phyloP scores from a whole-genome alignment of 2,113 vertebrate species.

The Pleuronectes platessa region DNA sequence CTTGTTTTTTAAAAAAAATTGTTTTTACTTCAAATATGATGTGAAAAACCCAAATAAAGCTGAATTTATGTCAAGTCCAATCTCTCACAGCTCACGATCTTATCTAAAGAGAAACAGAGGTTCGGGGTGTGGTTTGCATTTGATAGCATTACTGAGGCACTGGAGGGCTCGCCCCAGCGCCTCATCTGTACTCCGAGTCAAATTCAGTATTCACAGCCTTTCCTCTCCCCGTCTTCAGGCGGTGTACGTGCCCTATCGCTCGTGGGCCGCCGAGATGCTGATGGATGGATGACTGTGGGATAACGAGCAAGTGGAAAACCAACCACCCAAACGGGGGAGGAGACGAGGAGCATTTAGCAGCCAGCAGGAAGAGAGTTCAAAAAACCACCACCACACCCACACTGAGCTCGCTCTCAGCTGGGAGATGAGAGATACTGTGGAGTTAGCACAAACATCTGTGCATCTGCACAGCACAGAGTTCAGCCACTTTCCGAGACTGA shows the following conservation, averaged over 20 bases:
- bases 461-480: conserved; percentile 22
- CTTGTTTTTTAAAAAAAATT: conserved; percentile 23
- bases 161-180: conserved; percentile 48
- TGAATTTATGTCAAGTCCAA: conserved; percentile 49
- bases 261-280: conserved; percentile 72
- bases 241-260: conserved; percentile 78
- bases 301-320: conserved; percentile 79
- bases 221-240: conserved; percentile 69
- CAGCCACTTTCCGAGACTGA: conserved; percentile 14
- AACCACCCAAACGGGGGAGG: conserved; percentile 65
- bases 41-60: conserved; percentile 45
- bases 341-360: conserved; percentile 63
- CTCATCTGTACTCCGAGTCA: conserved; percentile 63
- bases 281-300: conserved; percentile 79
- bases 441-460: conserved; percentile 56
- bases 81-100: conserved; percentile 55
- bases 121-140: conserved; percentile 57
- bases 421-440: conserved; percentile 56
- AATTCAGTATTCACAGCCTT: conserved; percentile 74
- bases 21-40: conserved; percentile 26
- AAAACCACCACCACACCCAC: conserved; percentile 66
- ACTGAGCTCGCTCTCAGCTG: conserved; percentile 46
- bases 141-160: conserved; percentile 46
- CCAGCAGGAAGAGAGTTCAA: conserved; percentile 65
- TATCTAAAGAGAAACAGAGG: conserved; percentile 59